A percentile compares a stretch with the other conserved stretches of the same genome.
Conservation (phyloP, 2,797 vertebrate species). For the Molossus alvarezi region DNA sequence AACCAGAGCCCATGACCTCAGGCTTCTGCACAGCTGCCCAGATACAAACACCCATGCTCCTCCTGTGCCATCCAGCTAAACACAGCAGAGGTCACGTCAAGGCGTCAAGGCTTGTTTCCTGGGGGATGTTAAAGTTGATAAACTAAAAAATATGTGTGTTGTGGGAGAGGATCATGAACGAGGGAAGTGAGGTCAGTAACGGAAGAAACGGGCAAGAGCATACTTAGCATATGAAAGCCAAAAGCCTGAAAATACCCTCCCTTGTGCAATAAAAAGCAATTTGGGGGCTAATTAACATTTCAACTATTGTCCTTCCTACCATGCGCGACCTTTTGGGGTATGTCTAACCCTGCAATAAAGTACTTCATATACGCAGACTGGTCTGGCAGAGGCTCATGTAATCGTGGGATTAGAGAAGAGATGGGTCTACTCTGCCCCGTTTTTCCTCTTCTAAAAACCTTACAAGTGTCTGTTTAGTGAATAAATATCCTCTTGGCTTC, state of each 20-base stretch:
- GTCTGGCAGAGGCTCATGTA: background rate
- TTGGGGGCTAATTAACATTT: background rate
- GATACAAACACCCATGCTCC: background rate
- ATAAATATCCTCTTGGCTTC: background rate
- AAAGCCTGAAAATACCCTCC: background rate
- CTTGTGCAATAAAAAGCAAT: background rate
- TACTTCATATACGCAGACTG: background rate
- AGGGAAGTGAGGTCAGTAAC: background rate
- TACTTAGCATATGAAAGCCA: background rate
- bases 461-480: background rate
- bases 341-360: background rate
- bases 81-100: conserved; percentile 1
- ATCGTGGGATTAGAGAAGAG: background rate
- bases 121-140: background rate
- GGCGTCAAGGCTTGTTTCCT: background rate
- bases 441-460: background rate
- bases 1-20: background rate
- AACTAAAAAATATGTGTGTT: background rate
- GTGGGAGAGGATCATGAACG: background rate
- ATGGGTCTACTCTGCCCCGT: background rate
- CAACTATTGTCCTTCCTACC: background rate
- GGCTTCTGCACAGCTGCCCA: background rate
- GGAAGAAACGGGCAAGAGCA: background rate
- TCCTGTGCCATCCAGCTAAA: background rate
- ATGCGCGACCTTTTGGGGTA: background rate